Evolutionary conservation across 2,888 invertebrate genomes (phyloP).

Genomic region (Tetranychus piercei): DNA sequence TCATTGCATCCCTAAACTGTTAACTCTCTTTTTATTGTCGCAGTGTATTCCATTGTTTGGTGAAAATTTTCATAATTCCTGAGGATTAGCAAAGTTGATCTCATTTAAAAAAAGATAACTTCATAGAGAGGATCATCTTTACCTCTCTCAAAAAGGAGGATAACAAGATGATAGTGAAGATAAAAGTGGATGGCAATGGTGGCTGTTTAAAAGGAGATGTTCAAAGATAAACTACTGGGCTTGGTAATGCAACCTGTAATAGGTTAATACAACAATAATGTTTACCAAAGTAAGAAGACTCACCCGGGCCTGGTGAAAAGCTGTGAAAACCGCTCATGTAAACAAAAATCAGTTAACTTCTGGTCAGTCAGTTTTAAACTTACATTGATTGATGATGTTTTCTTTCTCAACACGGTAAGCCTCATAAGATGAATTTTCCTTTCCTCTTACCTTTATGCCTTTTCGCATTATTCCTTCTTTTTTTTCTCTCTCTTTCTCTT

Average conservation of each 20-base stretch:
- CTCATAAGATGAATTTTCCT: not conserved
- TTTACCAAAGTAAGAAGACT: not conserved
- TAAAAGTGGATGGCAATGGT: too few relatives aligned
- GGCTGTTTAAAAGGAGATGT: too few relatives aligned
- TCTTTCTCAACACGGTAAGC: not conserved
- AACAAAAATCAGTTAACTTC: not conserved
- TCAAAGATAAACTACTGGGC: not conserved
- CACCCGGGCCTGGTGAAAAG: not conserved
- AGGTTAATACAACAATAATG: not conserved
- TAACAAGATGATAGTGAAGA: too few relatives aligned
- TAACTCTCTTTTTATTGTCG: too few relatives aligned
- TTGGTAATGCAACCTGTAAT: not conserved
- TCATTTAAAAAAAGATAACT: too few relatives aligned
- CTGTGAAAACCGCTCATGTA: not conserved
- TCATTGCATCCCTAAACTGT: too few relatives aligned
- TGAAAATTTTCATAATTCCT: not conserved
- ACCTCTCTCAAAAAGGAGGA: too few relatives aligned
- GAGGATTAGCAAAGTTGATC: not conserved
- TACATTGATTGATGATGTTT: slow-evolving; percentile 1
- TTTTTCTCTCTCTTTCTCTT: too few relatives aligned
- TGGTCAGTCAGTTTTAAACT: not conserved
- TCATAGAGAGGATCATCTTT: too few relatives aligned
- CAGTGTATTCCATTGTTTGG: too few relatives aligned
- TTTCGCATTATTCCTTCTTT: too few relatives aligned
- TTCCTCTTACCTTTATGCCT: not conserved